phyloP scores from a whole-genome alignment of 2,888 invertebrate species.

The Synanthedon tipuliformis region DNA sequence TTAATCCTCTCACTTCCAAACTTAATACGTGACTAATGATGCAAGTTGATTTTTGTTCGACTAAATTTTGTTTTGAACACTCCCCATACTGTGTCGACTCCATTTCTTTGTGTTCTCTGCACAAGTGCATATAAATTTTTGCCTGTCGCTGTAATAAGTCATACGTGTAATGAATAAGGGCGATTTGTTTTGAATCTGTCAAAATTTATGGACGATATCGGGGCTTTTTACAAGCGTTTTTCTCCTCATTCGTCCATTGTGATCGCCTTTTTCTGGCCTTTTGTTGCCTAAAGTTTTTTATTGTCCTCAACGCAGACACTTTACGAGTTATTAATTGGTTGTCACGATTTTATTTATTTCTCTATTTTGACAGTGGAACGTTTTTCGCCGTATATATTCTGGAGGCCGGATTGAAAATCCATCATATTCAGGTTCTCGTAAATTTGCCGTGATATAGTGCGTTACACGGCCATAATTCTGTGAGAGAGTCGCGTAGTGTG shows the following conservation, averaged over 20 bases:
- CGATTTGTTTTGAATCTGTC: constrained; percentile 69
- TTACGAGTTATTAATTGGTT: constrained; percentile 72
- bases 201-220: constrained; percentile 66
- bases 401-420: constrained; percentile 67
- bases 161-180: constrained; percentile 70
- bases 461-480: constrained; percentile 66
- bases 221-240: constrained; percentile 62
- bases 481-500: constrained; percentile 60
- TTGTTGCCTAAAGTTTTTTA: constrained; percentile 51
- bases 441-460: constrained; percentile 67
- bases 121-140: constrained; percentile 58
- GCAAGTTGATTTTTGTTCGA: constrained; percentile 34
- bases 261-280: constrained; percentile 61
- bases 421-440: constrained; percentile 70
- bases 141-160: constrained; percentile 58
- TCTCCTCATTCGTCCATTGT: constrained; percentile 60
- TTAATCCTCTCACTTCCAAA: constrained; percentile 20
- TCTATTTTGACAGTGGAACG: constrained; percentile 64
- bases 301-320: constrained; percentile 62
- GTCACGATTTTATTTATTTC: constrained; percentile 68
- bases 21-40: constrained; percentile 59
- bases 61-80: constrained; percentile 34
- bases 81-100: constrained; percentile 30
- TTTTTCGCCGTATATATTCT: constrained; percentile 62
- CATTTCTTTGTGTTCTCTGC: constrained; percentile 45